Base-by-base conservation (phyloP, 2,888 invertebrate genomes). In the Pollenia labialis region DNA sequence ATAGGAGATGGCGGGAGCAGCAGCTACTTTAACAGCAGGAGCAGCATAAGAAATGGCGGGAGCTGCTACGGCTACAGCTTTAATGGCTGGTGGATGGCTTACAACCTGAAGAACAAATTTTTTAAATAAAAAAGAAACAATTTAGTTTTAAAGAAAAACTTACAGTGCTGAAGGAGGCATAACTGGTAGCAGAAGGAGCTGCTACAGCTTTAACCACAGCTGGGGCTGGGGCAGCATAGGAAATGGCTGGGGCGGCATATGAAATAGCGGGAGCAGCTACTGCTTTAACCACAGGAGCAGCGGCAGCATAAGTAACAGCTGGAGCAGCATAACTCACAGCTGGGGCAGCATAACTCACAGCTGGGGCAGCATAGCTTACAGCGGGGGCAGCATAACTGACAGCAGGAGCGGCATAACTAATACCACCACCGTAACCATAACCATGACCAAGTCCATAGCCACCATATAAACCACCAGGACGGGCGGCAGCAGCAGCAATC, bases 81-180 rank as follows among this genome's bases (percentile, higher is more conserved):
- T 85, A 16, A 85, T 50, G 2, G 89, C 89, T 12, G 90, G 89
- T 46, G 85, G 60, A 16, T 86, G 86, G 40, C 44, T 82, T 0
- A 86, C 86, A n/a, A 86, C 76, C 86, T 86, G n/a, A 62, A 58
- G 32, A 23, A 11, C 11, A 44, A 0, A 58, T 58, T 58, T 58
- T 32, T 6, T 1, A 32, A 11, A 9, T 0, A 16, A 79, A 23
- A 2, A 58, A 32, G 14, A 18, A 2, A 48, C 1, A 23, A 9
- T 32, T 44, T 23, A 2, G 44, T 40, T 12, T 46, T 16, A 44
- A 76, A 46, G 2, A 44, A 60, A 56, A 52, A 84, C 87, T 90
- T 90, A 93, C 93, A 90, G 92, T 92, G 91, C 95, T 95, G 93
- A 95, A 90, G 91, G 93, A 94, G 0, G 95, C 94, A 91, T 95